Percentiles rank a stretch among this genome's conserved stretches.
Evolutionary conservation across 1,140 invertebrate species (phyloP).

Genomic region (Thrips palmi): DNA sequence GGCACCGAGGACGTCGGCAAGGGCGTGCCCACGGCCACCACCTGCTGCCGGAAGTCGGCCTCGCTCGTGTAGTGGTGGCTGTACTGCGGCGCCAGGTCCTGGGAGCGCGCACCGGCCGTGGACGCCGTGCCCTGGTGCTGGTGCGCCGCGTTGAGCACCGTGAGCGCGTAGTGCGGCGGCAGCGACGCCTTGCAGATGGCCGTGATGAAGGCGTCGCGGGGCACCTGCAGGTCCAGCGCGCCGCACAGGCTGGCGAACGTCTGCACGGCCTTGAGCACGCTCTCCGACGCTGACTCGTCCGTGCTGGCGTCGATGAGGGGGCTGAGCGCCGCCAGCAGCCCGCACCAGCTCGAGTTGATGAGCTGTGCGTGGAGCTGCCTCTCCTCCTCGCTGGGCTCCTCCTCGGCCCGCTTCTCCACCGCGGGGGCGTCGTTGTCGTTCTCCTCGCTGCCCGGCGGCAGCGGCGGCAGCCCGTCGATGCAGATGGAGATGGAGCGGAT

Average conservation of each 20-base stretch:
- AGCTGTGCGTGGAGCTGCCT: constrained; percentile 50
- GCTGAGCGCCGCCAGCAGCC: constrained; percentile 74
- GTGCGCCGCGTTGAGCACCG: constrained; percentile 53
- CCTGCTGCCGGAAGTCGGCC: constrained; percentile 62
- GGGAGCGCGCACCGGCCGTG: not conserved
- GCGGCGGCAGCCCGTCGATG: constrained; percentile 35
- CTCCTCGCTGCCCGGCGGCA: constrained; percentile 22
- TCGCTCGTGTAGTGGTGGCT: constrained; percentile 23
- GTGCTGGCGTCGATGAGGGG: constrained; percentile 85
- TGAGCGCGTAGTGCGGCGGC: constrained; percentile 85
- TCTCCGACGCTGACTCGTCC: constrained; percentile 77
- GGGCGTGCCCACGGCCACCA: constrained; percentile 85
- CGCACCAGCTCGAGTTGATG: constrained; percentile 90
- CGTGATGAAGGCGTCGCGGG: constrained; percentile 83
- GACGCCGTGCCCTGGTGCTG: too few relatives aligned
- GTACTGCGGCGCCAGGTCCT: not conserved
- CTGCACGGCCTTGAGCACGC: constrained; percentile 78
- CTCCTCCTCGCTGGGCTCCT: constrained; percentile 25
- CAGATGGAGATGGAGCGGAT: constrained; percentile 57
- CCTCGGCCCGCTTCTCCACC: constrained; percentile 17
- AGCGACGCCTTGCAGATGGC: constrained; percentile 87
- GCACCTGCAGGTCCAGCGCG: constrained; percentile 44
- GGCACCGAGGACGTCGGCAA: constrained; percentile 64
- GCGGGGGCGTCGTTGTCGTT: constrained; percentile 15
- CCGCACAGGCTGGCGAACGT: constrained; percentile 68